Evolutionary conservation across 2,113 vertebrate genomes (phyloP).

Genomic region (Suricata suricatta): DNA sequence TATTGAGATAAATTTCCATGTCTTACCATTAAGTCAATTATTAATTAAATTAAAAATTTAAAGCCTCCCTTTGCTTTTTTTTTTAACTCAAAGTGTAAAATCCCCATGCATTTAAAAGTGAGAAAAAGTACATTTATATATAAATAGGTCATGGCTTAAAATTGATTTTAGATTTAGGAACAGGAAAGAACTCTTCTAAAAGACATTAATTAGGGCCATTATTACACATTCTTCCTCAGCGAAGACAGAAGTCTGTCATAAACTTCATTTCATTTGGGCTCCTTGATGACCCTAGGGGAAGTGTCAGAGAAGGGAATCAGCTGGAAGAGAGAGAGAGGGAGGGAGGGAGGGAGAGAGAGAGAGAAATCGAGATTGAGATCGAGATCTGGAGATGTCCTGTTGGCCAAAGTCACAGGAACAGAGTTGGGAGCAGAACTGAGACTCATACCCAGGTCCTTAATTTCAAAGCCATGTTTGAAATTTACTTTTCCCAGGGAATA

Average conservation of each 20-base stretch:
- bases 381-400: not conserved
- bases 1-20: slow-evolving; percentile 31
- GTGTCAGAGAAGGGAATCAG: not conserved
- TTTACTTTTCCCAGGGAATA: not conserved
- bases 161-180: slow-evolving; percentile 59
- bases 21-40: slow-evolving; percentile 43
- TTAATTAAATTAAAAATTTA: slow-evolving; percentile 63
- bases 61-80: not conserved
- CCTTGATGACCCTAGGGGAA: not conserved
- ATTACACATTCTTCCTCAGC: not conserved
- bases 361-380: no score
- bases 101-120: slow-evolving; percentile 28
- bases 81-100: slow-evolving; percentile 44
- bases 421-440: not conserved
- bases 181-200: slow-evolving; percentile 43
- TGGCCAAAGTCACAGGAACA: not conserved
- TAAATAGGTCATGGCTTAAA: slow-evolving; percentile 58
- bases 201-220: not conserved
- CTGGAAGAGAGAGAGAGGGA: not conserved
- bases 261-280: not conserved
- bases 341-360: no score
- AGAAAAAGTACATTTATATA: slow-evolving; percentile 25
- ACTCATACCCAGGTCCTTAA: not conserved
- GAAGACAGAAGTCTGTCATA: not conserved
- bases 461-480: not conserved